Evolutionary conservation across 2,113 vertebrate species (phyloP).

Genomic region (Ranitomeya variabilis): DNA sequence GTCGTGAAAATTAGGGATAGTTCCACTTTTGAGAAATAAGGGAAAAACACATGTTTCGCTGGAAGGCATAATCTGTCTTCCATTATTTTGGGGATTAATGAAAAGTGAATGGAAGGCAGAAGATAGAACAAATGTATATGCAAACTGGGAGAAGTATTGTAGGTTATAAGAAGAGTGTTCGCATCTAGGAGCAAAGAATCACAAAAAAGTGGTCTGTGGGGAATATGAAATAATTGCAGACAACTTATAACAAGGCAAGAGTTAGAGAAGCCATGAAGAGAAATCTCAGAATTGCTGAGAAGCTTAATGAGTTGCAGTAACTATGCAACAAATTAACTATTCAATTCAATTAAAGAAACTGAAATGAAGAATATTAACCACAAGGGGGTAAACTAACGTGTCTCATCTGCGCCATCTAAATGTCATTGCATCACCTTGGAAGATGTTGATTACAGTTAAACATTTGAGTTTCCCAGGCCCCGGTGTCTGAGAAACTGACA

Average conservation of each 20-base stretch:
- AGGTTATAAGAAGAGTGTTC: not conserved
- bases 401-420: not conserved
- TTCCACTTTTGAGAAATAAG: not conserved
- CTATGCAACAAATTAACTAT: too few relatives aligned
- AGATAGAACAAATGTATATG: not conserved
- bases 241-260: not conserved
- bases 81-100: not conserved
- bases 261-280: not conserved
- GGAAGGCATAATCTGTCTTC: not conserved
- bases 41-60: not conserved
- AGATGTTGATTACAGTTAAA: not conserved
- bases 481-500: not conserved
- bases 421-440: not conserved
- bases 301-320: not conserved
- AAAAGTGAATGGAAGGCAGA: too few relatives aligned
- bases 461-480: slow-evolving; percentile 5
- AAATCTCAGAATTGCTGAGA: not conserved
- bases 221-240: not conserved
- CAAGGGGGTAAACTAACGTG: not conserved
- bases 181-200: not conserved
- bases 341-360: too few relatives aligned
- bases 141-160: not conserved
- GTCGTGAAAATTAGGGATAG: not conserved
- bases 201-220: not conserved
- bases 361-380: not conserved